A percentile compares a stretch with the other conserved stretches of the same genome.
phyloP scores from a whole-genome alignment of 2,113 vertebrate species.

The Dryoscopus gambensis region DNA sequence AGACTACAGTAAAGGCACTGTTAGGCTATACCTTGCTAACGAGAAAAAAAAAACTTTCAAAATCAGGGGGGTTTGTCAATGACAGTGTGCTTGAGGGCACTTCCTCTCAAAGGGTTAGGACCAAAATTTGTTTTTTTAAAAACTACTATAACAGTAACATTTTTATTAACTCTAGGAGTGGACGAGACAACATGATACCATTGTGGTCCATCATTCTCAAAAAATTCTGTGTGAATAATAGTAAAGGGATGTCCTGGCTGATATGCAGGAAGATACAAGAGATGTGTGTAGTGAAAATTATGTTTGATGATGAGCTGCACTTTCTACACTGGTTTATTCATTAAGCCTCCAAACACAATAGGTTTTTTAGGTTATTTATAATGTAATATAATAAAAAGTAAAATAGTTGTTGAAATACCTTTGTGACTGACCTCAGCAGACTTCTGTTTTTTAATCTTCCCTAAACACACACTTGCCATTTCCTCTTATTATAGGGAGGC shows the following conservation, averaged over 20 bases:
- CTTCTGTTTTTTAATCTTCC: not conserved
- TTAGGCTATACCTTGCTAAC: conserved; percentile 49
- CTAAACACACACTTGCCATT: not conserved
- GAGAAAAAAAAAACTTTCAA: conserved; percentile 55
- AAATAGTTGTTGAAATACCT: not conserved
- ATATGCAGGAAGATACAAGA: not conserved
- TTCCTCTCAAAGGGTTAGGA: not conserved
- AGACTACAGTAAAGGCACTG: conserved; percentile 72
- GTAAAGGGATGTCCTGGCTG: not conserved
- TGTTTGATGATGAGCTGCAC: not conserved
- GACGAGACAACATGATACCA: not conserved
- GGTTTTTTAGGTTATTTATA: not conserved
- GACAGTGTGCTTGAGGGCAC: not conserved
- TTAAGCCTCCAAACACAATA: not conserved
- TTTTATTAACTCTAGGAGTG: not conserved
- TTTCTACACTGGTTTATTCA: not conserved
- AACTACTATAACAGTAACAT: not conserved
- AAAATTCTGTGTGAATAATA: not conserved
- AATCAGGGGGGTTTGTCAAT: conserved; percentile 25
- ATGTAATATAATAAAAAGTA: not conserved
- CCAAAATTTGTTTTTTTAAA: not conserved
- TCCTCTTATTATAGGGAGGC: not conserved
- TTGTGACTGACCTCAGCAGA: not conserved
- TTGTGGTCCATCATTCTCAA: not conserved
- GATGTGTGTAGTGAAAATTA: not conserved